phyloP scores from a whole-genome alignment of 2,888 invertebrate species.

The Tipula unca region DNA sequence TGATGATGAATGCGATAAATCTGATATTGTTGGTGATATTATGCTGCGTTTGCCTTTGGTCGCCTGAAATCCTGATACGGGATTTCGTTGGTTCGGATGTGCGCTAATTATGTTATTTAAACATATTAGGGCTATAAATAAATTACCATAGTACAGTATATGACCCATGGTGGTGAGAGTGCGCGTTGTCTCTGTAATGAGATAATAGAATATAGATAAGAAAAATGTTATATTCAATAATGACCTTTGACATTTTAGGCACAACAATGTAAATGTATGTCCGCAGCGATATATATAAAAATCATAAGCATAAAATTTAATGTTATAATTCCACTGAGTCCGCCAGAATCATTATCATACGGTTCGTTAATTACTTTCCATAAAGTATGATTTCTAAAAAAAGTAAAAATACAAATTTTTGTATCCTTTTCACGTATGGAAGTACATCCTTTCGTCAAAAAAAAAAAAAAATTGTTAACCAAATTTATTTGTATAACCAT shows the following conservation, averaged over 20 bases:
- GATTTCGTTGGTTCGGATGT: not conserved
- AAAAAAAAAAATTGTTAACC: not conserved
- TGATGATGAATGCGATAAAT: not conserved
- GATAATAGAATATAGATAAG: not conserved
- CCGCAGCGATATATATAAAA: not conserved
- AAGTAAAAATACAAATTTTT: not conserved
- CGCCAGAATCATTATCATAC: not conserved
- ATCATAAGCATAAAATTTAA: not conserved
- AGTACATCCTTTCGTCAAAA: not conserved
- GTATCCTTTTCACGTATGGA: not conserved
- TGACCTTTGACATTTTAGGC: not conserved
- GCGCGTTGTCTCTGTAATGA: not conserved
- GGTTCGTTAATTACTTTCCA: not conserved
- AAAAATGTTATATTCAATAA: not conserved
- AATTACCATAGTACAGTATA: not conserved
- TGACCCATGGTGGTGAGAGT: not conserved
- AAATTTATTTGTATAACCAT: not conserved
- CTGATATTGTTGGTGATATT: not conserved
- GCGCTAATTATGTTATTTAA: not conserved
- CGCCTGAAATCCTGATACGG: not conserved
- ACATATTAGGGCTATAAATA: not conserved
- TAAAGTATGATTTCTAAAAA: not conserved
- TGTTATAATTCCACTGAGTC: not conserved
- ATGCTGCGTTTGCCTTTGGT: slow-evolving; percentile 8
- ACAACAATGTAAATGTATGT: not conserved